Percentiles rank a stretch among this genome's conserved stretches.
Conservation (phyloP, 2,113 vertebrate genomes). For the Chiloscyllium plagiosum region DNA sequence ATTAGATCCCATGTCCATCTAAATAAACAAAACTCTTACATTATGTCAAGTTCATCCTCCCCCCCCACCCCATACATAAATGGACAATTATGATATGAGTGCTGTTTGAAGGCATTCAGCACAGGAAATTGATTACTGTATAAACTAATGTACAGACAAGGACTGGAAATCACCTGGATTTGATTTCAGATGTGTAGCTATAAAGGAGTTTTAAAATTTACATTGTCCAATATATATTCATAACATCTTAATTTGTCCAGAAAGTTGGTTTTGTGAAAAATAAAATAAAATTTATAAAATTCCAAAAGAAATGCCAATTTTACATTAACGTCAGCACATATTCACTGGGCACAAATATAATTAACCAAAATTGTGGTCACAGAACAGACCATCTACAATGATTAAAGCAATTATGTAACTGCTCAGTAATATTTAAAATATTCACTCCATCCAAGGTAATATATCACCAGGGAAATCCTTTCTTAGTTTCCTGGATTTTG, state of each 20-base stretch:
- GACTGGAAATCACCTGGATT: neutral
- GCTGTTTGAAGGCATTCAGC: neutral
- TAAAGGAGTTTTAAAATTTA: neutral
- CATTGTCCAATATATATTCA: neutral
- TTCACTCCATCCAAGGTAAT: neutral
- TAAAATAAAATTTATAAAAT: neutral
- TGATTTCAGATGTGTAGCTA: neutral
- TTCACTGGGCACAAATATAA: too few relatives aligned
- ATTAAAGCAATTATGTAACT: slow-evolving; percentile 24
- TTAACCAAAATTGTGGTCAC: neutral
- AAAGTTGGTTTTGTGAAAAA: neutral
- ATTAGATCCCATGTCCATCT: neutral
- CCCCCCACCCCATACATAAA: neutral
- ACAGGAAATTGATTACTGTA: neutral
- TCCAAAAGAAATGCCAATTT: neutral
- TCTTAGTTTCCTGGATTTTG: neutral
- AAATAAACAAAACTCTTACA: neutral
- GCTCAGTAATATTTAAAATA: neutral
- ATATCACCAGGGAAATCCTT: neutral
- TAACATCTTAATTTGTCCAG: neutral
- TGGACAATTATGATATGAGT: neutral
- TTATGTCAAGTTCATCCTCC: neutral
- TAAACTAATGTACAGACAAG: neutral
- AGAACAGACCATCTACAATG: neutral
- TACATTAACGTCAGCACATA: neutral